Evolutionary conservation across 2,797 vertebrate genomes (phyloP).

Genomic region (Danio albolineatus): DNA sequence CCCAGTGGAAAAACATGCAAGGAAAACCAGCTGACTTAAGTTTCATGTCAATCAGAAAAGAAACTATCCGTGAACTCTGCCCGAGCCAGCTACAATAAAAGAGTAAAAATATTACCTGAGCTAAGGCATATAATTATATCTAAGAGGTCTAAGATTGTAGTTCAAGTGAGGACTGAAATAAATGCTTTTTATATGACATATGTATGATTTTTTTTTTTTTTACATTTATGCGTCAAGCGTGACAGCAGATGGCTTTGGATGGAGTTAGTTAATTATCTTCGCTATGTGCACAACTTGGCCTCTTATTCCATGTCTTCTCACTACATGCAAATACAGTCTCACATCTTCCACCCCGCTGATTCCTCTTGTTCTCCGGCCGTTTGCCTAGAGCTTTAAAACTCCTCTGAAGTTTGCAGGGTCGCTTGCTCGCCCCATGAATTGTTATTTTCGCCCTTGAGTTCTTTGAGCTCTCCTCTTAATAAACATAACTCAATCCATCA

Average conservation of each 20-base stretch:
- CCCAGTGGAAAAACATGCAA: constrained; percentile 44
- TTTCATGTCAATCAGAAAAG: constrained; percentile 45
- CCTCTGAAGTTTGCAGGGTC: constrained; percentile 10
- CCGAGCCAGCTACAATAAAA: constrained; percentile 48
- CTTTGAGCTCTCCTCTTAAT: constrained; percentile 16
- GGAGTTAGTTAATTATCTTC: constrained; percentile 72
- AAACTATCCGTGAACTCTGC: constrained; percentile 37
- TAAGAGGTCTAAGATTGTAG: background rate
- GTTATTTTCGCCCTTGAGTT: constrained; percentile 20
- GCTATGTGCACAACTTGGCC: constrained; percentile 66
- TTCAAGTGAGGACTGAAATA: background rate
- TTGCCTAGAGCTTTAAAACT: constrained; percentile 23
- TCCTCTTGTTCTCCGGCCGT: constrained; percentile 11
- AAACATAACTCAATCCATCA: constrained; percentile 35
- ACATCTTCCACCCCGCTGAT: constrained; percentile 30
- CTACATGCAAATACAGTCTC: constrained; percentile 41
- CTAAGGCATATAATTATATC: constrained; percentile 39
- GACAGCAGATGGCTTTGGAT: constrained; percentile 70
- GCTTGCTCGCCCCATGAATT: constrained; percentile 34
- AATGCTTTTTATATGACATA: background rate
- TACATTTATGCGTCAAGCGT: constrained; percentile 52
- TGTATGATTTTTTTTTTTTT: background rate
- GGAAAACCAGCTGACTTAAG: constrained; percentile 42
- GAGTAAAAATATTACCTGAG: constrained; percentile 52
- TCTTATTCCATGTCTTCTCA: constrained; percentile 57